phyloP scores from a whole-genome alignment of 2,888 invertebrate genomes.

The Priocnemis perturbator region DNA sequence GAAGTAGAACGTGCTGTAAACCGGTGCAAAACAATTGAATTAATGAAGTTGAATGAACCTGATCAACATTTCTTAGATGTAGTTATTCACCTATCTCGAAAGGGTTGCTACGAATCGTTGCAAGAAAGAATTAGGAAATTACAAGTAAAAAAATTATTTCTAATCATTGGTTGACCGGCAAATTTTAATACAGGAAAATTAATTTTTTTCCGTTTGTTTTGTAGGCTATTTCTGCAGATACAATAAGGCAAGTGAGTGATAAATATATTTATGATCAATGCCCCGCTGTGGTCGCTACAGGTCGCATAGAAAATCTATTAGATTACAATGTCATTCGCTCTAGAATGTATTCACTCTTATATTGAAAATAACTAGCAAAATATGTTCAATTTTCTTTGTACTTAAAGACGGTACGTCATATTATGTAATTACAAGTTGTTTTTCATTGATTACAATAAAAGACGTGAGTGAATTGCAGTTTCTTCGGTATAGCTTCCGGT shows the following conservation, averaged over 20 bases:
- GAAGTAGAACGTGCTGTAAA: slow-evolving; percentile 73
- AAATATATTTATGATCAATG: slow-evolving; percentile 75
- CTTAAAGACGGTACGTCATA: background rate
- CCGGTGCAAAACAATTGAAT: slow-evolving; percentile 67
- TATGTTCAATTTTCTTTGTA: too few species aligned
- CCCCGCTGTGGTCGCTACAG: slow-evolving; percentile 75
- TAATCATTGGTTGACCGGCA: background rate
- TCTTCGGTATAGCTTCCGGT: too few species aligned
- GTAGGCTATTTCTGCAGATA: slow-evolving; percentile 36
- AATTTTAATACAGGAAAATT: background rate
- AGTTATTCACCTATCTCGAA: slow-evolving; percentile 71
- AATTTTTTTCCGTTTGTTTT: slow-evolving; percentile 13
- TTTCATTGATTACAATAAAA: background rate
- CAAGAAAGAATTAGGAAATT: slow-evolving; percentile 46
- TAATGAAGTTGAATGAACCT: slow-evolving; percentile 64
- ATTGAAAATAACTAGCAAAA: too few species aligned
- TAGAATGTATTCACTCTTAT: slow-evolving; percentile 34
- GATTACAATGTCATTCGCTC: slow-evolving; percentile 65
- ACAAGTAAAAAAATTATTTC: slow-evolving; percentile 36
- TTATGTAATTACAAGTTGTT: background rate
- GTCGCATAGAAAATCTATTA: slow-evolving; percentile 75
- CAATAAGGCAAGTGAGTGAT: slow-evolving; percentile 53
- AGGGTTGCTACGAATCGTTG: slow-evolving; percentile 61
- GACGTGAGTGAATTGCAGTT: too few species aligned
- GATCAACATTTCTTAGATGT: slow-evolving; percentile 72